Evolutionary conservation across 1,140 invertebrate genomes (phyloP), one percentile per base, ranked within the genome.

Genomic region (Temnothorax curvispinosus): DNA sequence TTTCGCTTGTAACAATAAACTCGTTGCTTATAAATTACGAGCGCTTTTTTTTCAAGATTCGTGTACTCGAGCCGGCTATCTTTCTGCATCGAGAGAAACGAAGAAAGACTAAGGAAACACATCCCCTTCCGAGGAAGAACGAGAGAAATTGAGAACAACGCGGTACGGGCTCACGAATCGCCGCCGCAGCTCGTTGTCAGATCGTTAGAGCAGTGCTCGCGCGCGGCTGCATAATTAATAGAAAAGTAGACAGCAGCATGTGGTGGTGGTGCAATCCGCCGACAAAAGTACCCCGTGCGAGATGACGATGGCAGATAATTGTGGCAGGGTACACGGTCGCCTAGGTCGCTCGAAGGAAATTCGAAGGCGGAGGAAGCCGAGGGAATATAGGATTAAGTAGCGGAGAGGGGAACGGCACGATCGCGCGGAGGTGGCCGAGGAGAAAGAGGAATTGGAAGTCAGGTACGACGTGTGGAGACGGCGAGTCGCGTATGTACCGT

Each of bases 221-320:
- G 88, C 75, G 82, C 84, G 80, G 88, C 89, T 82, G 85, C 89
- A 90, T 89, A 90, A 90, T 90, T 90, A 89, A 89, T 89, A 90
- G 89, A 90, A 90, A 89, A 90, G 65, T 87, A 78, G 77, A 84
- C 88, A 72, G 87, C 27, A 27, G 27, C 84, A 74, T 35, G 38
- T 65, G 32, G 86, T 7, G 65, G 47, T 50, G 85, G 21, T 38
- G 60, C 62, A 13, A 88, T 75, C 56, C 84, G 84, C 50, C 77
- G 85, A 84, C 88, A 89, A 90, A 90, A 87, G 88, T 90, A 62
- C 64, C 64, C 64, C 75, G 65, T 56, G 58, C 67, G 85, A 90
- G 89, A 90, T 90, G 88, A 87, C 89, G 88, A 72, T 90, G 89
- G 89, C 85, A 90, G 89, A 90, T 90, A 90, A 89, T 89, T 69